Evolutionary conservation across 1,140 invertebrate species (phyloP).

Genomic region (Cotesia vestalis): DNA sequence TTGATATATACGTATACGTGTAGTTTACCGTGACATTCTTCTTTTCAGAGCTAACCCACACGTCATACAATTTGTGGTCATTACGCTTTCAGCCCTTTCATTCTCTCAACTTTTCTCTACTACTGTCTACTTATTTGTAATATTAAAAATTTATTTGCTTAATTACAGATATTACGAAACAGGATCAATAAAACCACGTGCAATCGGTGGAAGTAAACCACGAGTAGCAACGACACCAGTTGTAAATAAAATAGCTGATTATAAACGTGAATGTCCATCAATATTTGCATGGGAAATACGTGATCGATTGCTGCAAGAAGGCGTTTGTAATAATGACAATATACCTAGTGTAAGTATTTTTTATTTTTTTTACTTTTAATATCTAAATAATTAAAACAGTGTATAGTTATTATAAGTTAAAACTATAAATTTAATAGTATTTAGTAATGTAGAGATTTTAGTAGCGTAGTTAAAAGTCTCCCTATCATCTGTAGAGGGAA

Average conservation of each 20-base stretch:
- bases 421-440: too few species aligned
- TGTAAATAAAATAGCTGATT: slow-evolving; percentile 93
- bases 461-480: too few species aligned
- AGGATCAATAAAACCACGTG: slow-evolving; percentile 94
- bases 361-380: slow-evolving; percentile 8
- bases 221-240: slow-evolving; percentile 95
- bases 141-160: slow-evolving; percentile 10
- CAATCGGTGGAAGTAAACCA: slow-evolving; percentile 95
- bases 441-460: too few species aligned
- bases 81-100: slow-evolving; percentile 16
- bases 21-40: too few species aligned
- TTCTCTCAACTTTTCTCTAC: not conserved
- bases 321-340: slow-evolving; percentile 98
- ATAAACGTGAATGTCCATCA: slow-evolving; percentile 95
- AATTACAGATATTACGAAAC: slow-evolving; percentile 93
- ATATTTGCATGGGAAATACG: slow-evolving; percentile 99
- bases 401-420: too few species aligned
- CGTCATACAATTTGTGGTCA: slow-evolving; percentile 31
- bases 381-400: too few species aligned
- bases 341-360: slow-evolving; percentile 96
- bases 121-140: slow-evolving; percentile 9
- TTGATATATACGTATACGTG: too few species aligned
- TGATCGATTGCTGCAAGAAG: slow-evolving; percentile 93
- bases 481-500: not conserved
- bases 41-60: not conserved